Conservation (phyloP, 2,888 invertebrate species). For the Polylopha cassiicola region DNA sequence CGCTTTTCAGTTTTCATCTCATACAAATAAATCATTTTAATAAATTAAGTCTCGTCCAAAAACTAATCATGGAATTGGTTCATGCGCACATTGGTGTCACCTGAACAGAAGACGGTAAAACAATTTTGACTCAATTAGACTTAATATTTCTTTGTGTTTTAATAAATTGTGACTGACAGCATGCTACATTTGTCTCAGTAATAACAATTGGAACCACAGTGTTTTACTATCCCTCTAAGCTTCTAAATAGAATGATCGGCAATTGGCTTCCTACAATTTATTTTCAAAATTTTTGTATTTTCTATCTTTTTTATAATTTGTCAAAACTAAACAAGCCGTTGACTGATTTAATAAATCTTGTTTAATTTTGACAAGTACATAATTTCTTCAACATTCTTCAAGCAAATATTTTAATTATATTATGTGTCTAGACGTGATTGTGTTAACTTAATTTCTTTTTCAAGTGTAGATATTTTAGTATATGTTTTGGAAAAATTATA, state of each 20-base stretch:
- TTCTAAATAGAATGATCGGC: constrained; percentile 56
- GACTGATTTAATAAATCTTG: constrained; percentile 1
- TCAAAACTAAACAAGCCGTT: constrained; percentile 32
- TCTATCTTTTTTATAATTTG: constrained; percentile 34
- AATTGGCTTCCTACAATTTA: constrained; percentile 62
- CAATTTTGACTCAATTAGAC: constrained; percentile 50
- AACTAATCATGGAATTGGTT: constrained; percentile 61
- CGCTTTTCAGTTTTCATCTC: constrained; percentile 23
- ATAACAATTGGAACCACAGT: constrained; percentile 54
- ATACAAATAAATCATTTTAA: constrained; percentile 21
- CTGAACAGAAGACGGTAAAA: constrained; percentile 76
- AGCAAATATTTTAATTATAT: constrained; percentile 25
- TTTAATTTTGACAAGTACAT: constrained; percentile 43
- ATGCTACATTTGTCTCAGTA: constrained; percentile 56
- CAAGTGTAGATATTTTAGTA: constrained; percentile 64
- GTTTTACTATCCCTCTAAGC: constrained; percentile 40
- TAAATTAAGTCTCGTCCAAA: constrained; percentile 28
- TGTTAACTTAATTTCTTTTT: constrained; percentile 59
- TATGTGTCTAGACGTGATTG: constrained; percentile 70
- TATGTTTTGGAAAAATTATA: constrained; percentile 47
- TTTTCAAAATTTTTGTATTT: constrained; percentile 60
- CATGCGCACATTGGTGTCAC: constrained; percentile 68
- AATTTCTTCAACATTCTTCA: constrained; percentile 35
- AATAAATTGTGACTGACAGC: constrained; percentile 72
- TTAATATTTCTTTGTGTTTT: constrained; percentile 51